These are phyloP conservation scores for Microdon myrmicae DNA, from an alignment of 2,888 invertebrate genomes.

Conservation along the genomic window DNA sequence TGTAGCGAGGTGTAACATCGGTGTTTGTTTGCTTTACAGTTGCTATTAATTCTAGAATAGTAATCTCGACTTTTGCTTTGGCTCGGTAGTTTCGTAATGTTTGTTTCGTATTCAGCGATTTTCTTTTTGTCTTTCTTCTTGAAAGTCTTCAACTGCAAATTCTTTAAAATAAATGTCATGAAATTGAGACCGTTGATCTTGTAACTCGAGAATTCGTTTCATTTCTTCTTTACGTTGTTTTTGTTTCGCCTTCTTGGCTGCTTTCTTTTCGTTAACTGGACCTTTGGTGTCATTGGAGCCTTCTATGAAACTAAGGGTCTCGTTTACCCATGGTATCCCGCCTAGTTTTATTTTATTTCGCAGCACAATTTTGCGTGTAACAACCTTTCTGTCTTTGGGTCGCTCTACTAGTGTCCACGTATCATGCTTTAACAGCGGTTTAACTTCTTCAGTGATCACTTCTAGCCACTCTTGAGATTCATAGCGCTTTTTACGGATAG, in stretches of 20 bases:
- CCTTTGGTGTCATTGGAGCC: conserved; percentile 54
- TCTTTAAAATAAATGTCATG: conserved; percentile 66
- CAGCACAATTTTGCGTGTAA: conserved; percentile 18
- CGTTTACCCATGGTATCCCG: conserved; percentile 64
- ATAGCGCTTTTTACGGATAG: conserved; percentile 8
- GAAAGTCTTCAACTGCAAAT: conserved; percentile 59
- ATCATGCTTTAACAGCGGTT: conserved; percentile 10
- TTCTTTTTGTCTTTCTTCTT: conserved; percentile 64
- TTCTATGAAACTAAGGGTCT: conserved; percentile 64
- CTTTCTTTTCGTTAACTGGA: conserved; percentile 64
- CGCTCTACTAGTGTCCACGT: conserved; percentile 21
- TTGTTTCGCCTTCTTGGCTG: conserved; percentile 66
- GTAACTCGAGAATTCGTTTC: conserved; percentile 63
- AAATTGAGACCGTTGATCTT: conserved; percentile 63
- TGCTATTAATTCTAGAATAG: conserved; percentile 64
- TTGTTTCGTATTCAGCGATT: conserved; percentile 62
- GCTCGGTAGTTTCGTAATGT: conserved; percentile 65
- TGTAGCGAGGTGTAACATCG: too few species aligned
- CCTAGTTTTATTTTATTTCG: conserved; percentile 25
- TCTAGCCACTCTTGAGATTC: conserved; percentile 7
- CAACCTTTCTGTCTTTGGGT: conserved; percentile 10
- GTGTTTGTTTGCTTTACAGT: conserved; percentile 63
- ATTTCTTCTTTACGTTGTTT: conserved; percentile 65
- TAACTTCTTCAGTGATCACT: conserved; percentile 19
- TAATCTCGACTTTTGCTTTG: conserved; percentile 64